Evolutionary conservation across 2,888 invertebrate genomes (phyloP), one percentile per base, ranked within the genome.

Genomic region (Embidobia sp.): DNA sequence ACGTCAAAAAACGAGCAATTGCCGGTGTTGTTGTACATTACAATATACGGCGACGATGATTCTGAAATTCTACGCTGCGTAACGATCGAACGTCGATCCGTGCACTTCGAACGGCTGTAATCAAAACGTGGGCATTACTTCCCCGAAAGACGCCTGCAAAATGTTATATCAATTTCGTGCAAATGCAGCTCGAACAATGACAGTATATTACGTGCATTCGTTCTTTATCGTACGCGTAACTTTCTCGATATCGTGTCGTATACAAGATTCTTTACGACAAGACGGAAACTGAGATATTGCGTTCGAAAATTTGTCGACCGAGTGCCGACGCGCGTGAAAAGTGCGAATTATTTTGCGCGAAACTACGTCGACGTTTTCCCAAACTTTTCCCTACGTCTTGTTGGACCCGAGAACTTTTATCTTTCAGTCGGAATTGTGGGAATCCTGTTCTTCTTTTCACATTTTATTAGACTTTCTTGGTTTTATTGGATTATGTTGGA

Each of bases 131-230:
- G 5, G 11, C 13, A 10, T 44, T 11, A 42, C 4, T 31, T 49
- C 18, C 18, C 11, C n/a, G 48, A 15, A 51, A 51, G 19, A 22
- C 22, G 6, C 6, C 22, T 22, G 22, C 3, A 22, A 22, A 22
- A 22, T 22, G 22, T 22, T 22, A 4, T 22, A 4, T 22, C 49
- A 10, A 49, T 63, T 49, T 15, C 13, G 3, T 13, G 16, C 37
- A 51, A 49, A 51, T 27, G 42, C 29, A 42, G 15, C 31, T 51
- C 63, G 63, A 63, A 63, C 51, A 51, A 63, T 63, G 63, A 63
- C 42, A 63, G 40, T 40, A 51, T 42, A 63, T 49, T 63, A 42
- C 51, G 10, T 22, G 11, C 48, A 8, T 42, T 63, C 31, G 19
- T 42, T 29, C 63, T 63, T 63, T 51, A 42, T 63, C 42, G 10